Evolutionary conservation across 2,888 invertebrate species (phyloP), one percentile per base, ranked within the genome.

Genomic region (Hemaris fuciformis): DNA sequence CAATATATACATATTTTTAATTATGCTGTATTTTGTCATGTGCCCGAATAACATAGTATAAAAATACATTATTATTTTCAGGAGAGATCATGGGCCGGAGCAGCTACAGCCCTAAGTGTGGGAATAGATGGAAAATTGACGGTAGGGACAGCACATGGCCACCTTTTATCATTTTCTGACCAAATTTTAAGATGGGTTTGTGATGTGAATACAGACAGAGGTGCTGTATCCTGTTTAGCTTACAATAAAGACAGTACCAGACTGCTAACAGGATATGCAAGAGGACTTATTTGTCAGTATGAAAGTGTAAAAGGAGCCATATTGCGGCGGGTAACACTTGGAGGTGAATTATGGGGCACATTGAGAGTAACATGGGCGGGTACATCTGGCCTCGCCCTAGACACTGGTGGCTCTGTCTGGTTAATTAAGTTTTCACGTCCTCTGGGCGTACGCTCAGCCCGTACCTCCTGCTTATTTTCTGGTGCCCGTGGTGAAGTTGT

Each of bases 351-450:
- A 64, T 93, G 93, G 93, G 93, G 93, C 0, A 87, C 84, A 4
- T 75, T 93, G 57, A 77, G 85, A 38, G 89, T 92, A 1, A 86
- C 88, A 0, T 93, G 93, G 93, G 91, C 92, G 1, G 93, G 90
- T 2, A 80, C 86, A 0, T 88, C 90, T 0, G 91, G 89, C 1
- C 77, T 91, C 8, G 88, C 89, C 0, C 96, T 98, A 20, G 99
- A 99, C 80, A 97, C 97, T 56, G 98, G 98, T 1, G 99, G 99
- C 0, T 99, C 98, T 0, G 99, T 99, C 1, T 99, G 98, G 95
- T 96, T 98, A 69, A 91, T 99, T 41, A 97, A 95, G 75, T 98
- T 99, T 80, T 97, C 97, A 45, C 93, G 98, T 63, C 95, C 97
- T 10, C 93, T 99, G 72, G 98, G 98, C 13, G 96, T 98, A 41